These are phyloP conservation scores for Caenorhabditis latens DNA, from an alignment of 1,140 invertebrate genomes.

Conservation along the genomic window DNA sequence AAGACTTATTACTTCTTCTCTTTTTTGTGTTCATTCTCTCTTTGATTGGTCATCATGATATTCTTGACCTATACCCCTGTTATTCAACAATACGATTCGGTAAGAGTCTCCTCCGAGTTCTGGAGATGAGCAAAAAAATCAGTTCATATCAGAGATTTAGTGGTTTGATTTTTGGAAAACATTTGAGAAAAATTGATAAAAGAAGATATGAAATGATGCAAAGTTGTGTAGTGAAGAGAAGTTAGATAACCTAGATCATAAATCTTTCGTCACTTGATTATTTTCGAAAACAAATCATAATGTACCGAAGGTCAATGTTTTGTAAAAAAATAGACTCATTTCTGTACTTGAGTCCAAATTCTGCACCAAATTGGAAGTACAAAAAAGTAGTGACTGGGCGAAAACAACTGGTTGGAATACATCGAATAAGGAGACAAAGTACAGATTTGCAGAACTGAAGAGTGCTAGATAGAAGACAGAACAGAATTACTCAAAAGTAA, in stretches of 20 bases:
- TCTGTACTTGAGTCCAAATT: neutral
- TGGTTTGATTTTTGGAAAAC: no score
- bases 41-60: conserved; percentile 27
- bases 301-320: neutral
- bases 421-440: no score
- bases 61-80: conserved; percentile 44
- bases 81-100: conserved; percentile 47
- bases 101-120: neutral
- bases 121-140: neutral
- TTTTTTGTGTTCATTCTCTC: neutral
- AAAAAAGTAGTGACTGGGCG: no score
- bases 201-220: no score
- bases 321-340: neutral
- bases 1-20: neutral
- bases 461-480: no score
- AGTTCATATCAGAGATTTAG: no score
- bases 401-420: no score
- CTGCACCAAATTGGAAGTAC: no score
- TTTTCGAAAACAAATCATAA: conserved; percentile 13
- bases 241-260: neutral
- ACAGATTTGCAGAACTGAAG: no score
- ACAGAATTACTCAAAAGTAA: no score
- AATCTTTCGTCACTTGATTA: neutral
- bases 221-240: no score
- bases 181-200: no score